Evolutionary conservation across 2,797 vertebrate species (phyloP).

Genomic region (Sebastes matsubarae): DNA sequence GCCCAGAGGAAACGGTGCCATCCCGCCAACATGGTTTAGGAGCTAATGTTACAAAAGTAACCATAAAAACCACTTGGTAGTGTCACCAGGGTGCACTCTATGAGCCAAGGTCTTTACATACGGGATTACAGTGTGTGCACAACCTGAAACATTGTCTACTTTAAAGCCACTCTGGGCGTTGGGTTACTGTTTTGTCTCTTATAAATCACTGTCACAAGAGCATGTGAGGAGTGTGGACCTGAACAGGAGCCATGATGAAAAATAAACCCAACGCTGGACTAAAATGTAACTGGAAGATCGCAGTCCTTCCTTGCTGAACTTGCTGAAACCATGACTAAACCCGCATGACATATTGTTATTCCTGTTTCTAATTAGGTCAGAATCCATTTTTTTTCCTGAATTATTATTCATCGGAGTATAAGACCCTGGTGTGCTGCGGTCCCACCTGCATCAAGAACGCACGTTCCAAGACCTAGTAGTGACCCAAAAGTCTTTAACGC

Average conservation of each 20-base stretch:
- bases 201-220: slow-evolving; percentile 58
- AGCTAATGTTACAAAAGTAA: slow-evolving; percentile 28
- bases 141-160: slow-evolving; percentile 33
- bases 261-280: slow-evolving; percentile 25
- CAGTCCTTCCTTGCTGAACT: slow-evolving; percentile 22
- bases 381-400: slow-evolving; percentile 28
- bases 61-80: slow-evolving; percentile 13
- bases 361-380: slow-evolving; percentile 57
- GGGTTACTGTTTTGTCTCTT: slow-evolving; percentile 42
- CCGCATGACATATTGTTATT: slow-evolving; percentile 46
- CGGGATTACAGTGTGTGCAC: slow-evolving; percentile 30
- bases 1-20: slow-evolving; percentile 10
- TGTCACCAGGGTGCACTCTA: slow-evolving; percentile 19
- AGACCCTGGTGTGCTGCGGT: slow-evolving; percentile 4
- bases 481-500: slow-evolving; percentile 49
- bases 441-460: slow-evolving; percentile 43
- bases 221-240: slow-evolving; percentile 38
- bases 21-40: slow-evolving; percentile 22
- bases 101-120: slow-evolving; percentile 38
- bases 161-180: slow-evolving; percentile 28
- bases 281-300: slow-evolving; percentile 28
- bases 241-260: slow-evolving; percentile 55
- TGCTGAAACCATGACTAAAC: slow-evolving; percentile 51
- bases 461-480: slow-evolving; percentile 35
- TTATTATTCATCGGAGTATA: slow-evolving; percentile 34